phyloP scores from a whole-genome alignment of 2,113 vertebrate species.

The Gila orcuttii region DNA sequence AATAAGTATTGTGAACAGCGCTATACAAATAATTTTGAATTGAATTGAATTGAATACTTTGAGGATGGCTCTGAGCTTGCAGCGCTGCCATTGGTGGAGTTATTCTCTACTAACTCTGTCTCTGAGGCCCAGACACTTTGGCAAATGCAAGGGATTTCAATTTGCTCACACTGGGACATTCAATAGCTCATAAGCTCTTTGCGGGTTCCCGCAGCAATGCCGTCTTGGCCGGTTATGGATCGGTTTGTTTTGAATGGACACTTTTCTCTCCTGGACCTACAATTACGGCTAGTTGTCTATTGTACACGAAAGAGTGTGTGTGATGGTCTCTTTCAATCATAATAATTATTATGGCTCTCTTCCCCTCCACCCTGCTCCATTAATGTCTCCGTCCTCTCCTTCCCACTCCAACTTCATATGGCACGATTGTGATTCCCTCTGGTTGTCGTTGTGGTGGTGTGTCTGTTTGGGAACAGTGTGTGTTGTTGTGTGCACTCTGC shows the following conservation, averaged over 20 bases:
- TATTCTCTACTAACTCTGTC: conserved; percentile 37
- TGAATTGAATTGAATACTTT: conserved; percentile 59
- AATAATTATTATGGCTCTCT: conserved; percentile 35
- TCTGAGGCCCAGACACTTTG: conserved; percentile 55
- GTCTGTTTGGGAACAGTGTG: conserved; percentile 65
- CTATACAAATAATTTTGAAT: too few species aligned
- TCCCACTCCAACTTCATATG: conserved; percentile 52
- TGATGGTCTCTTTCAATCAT: conserved; percentile 10
- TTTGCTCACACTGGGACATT: conserved; percentile 55
- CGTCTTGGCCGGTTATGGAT: conserved; percentile 27
- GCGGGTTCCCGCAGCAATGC: not conserved
- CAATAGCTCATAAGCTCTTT: conserved; percentile 51
- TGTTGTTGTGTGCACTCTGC: conserved; percentile 43
- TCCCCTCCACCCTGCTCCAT: not conserved
- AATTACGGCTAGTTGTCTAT: conserved; percentile 31
- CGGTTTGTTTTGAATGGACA: conserved; percentile 4
- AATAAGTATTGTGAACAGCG: too few species aligned
- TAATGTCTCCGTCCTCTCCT: not conserved
- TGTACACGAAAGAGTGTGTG: not conserved
- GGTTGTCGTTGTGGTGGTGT: conserved; percentile 43
- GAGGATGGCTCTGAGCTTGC: conserved; percentile 45
- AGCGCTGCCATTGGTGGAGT: conserved; percentile 47
- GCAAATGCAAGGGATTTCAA: conserved; percentile 59
- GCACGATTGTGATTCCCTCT: conserved; percentile 54
- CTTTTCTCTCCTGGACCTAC: conserved; percentile 27